A percentile compares a stretch with the other conserved stretches of the same genome.
These are phyloP conservation scores for Thalpophila matura DNA, from an alignment of 2,888 invertebrate genomes.

Conservation along the genomic window DNA sequence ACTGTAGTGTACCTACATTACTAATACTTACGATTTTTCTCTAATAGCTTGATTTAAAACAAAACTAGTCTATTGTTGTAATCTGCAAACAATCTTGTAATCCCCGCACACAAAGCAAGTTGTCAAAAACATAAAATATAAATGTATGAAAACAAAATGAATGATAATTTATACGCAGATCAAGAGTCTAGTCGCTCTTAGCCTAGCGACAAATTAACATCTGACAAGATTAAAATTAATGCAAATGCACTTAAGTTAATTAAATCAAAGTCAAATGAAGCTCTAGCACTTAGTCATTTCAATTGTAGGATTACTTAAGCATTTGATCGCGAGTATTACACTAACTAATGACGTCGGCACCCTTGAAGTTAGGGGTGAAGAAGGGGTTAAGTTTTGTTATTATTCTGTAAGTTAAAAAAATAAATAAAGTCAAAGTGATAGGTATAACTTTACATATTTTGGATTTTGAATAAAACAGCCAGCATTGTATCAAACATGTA, in stretches of 20 bases:
- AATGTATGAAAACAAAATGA: conserved; percentile 42
- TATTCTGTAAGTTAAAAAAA: too few relatives aligned
- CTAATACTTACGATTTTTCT: too few relatives aligned
- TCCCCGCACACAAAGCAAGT: conserved; percentile 20
- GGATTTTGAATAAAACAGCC: too few relatives aligned
- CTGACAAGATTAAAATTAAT: conserved; percentile 68
- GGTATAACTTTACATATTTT: too few relatives aligned
- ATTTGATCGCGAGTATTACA: conserved; percentile 56
- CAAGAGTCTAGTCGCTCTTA: conserved; percentile 53
- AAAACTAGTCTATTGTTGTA: too few relatives aligned
- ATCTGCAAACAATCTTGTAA: conserved; percentile 25
- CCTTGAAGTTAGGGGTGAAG: conserved; percentile 47
- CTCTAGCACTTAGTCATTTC: conserved; percentile 62
- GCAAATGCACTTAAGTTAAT: conserved; percentile 73
- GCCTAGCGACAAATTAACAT: conserved; percentile 66
- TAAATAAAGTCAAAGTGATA: too few relatives aligned
- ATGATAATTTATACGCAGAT: conserved; percentile 56
- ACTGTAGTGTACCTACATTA: too few relatives aligned
- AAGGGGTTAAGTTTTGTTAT: not conserved
- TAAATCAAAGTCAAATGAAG: conserved; percentile 65
- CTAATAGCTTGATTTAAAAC: too few relatives aligned
- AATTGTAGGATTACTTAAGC: conserved; percentile 55
- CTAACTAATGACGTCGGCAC: conserved; percentile 58
- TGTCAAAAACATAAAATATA: conserved; percentile 32
- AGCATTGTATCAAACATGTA: too few relatives aligned